These are phyloP conservation scores for Platysternon megacephalum DNA, from an alignment of 2,113 vertebrate genomes.

Conservation along the genomic window DNA sequence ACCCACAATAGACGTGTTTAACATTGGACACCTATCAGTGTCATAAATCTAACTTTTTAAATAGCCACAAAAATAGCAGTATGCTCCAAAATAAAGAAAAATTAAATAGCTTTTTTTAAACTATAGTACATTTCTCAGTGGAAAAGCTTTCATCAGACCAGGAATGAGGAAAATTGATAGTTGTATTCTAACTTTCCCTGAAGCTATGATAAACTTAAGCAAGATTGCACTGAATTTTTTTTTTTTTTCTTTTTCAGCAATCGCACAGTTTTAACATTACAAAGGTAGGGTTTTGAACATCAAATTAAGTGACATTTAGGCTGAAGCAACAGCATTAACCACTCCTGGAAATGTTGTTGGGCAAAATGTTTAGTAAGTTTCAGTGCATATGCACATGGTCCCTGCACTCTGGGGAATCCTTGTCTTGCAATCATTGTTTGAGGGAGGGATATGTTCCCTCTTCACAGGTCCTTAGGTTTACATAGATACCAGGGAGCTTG, in stretches of 20 bases:
- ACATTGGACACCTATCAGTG: neutral
- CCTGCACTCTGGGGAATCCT: neutral
- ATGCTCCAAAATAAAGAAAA: slow-evolving; percentile 10
- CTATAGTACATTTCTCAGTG: neutral
- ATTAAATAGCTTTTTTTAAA: neutral
- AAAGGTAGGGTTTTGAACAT: neutral
- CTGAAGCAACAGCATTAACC: neutral
- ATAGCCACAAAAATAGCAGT: slow-evolving; percentile 6
- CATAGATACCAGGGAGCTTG: neutral
- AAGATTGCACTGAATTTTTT: slow-evolving; percentile 20
- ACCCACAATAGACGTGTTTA: neutral
- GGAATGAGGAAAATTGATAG: neutral
- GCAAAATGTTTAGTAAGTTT: neutral
- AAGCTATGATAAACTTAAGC: neutral
- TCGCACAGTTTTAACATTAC: neutral
- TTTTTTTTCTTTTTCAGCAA: slow-evolving; percentile 6
- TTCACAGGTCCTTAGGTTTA: slow-evolving; percentile 60
- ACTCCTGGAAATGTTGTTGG: neutral
- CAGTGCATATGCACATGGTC: neutral
- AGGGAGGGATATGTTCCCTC: slow-evolving; percentile 42
- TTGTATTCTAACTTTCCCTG: slow-evolving; percentile 22
- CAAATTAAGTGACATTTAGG: neutral
- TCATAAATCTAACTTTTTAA: neutral
- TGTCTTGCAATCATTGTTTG: neutral
- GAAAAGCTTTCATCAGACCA: neutral